A percentile compares a stretch with the other conserved stretches of the same genome.
Conservation (phyloP, 2,113 vertebrate genomes). For the Alethe diademata region DNA sequence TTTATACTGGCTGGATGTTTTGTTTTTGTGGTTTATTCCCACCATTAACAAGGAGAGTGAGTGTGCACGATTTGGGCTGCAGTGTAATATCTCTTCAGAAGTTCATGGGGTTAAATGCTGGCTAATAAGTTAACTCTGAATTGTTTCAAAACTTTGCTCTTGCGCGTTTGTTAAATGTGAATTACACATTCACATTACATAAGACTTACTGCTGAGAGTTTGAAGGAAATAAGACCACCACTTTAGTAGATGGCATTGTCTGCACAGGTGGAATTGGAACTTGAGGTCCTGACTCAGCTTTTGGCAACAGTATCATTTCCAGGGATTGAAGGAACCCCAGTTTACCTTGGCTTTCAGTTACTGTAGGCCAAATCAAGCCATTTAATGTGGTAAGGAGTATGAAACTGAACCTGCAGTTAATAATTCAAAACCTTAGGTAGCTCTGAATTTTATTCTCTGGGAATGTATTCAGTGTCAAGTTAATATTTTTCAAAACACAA, state of each 20-base stretch:
- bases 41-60: background rate
- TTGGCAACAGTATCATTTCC: background rate
- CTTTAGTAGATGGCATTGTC: background rate
- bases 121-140: background rate
- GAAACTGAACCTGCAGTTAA: background rate
- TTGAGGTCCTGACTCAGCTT: background rate
- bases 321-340: background rate
- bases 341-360: background rate
- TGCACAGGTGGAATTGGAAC: background rate
- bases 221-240: background rate
- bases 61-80: background rate
- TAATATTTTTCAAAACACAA: background rate
- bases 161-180: background rate
- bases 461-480: background rate
- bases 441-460: background rate
- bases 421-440: background rate
- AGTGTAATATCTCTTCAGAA: background rate
- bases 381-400: rapidly evolving
- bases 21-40: background rate
- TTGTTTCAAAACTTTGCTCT: background rate
- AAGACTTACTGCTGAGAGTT: background rate
- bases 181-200: background rate
- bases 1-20: background rate
- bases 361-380: background rate
- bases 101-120: background rate